A percentile compares a stretch with the other conserved stretches of the same genome.
Conservation (phyloP, 2,113 vertebrate species). For the Corythornis vintsioides region DNA sequence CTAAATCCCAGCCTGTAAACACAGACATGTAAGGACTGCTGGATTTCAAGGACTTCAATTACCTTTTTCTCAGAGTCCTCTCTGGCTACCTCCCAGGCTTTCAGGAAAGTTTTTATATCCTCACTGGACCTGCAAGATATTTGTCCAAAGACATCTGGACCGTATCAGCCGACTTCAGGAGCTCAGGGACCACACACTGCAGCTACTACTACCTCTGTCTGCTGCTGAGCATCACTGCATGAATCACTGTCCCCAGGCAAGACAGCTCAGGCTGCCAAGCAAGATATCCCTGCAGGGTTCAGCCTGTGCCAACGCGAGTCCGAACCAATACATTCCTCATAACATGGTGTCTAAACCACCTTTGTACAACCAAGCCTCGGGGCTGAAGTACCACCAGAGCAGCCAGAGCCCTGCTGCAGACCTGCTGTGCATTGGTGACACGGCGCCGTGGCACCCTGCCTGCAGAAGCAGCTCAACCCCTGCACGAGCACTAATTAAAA, state of each 20-base stretch:
- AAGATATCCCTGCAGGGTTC: not conserved
- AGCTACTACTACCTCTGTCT: not conserved
- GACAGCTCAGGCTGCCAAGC: not conserved
- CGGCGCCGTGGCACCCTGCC: not conserved
- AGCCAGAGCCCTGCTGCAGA: not conserved
- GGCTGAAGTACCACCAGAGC: not conserved
- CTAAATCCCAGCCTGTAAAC: not conserved
- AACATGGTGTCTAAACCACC: not conserved
- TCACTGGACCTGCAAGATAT: not conserved
- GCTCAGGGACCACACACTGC: not conserved
- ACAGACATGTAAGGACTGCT: not conserved
- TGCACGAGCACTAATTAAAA: not conserved
- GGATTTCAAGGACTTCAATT: not conserved
- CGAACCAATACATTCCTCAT: not conserved
- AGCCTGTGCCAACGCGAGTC: not conserved
- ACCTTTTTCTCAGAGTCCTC: not conserved
- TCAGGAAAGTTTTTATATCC: not conserved
- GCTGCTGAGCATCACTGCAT: not conserved
- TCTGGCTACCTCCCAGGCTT: not conserved
- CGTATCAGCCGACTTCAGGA: not conserved
- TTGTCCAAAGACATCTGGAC: not conserved
- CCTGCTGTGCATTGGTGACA: not conserved
- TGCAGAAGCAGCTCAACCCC: conserved; percentile 41
- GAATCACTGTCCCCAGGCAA: not conserved
- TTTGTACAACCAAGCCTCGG: not conserved